Base-by-base conservation (phyloP, 2,888 invertebrate species). In the Apamea anceps region DNA sequence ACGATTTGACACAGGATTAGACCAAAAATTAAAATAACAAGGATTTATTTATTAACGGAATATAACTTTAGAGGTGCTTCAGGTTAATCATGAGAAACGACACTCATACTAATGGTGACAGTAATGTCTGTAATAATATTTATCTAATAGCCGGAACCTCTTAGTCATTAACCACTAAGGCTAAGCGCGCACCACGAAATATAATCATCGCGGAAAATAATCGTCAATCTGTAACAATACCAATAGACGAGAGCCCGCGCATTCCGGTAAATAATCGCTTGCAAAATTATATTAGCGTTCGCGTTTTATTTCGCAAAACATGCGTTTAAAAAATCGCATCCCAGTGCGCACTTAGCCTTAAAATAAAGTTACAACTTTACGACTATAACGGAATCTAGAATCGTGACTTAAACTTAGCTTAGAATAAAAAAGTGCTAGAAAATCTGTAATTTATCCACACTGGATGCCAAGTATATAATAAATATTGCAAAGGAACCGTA, bases 321-420 rank as follows among this genome's bases (percentile, higher is more conserved):
- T 54, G 54, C 54, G 25, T 18, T 54, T 0, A 54, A 25, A 54
- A 54, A 25, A 25, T 3, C 54, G 21, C 8, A 25, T 10, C 54
- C 3, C 54, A 54, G 54, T 54, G 25, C 0, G 54, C 21, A 25
- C 54, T 54, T 54, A 25, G 21, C 25, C 13, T 25, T 77, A 42
- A 77, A 54, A 21, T n/a, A 28, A 75, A 76, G 57, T 37, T 75
- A 75, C 25, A 73, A 80, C 28, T 82, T 81, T 84, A 84, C 32
- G 48, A 72, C 32, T 32, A 18, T 79, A 83, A 79, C 85, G 85
- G 71, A 67, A 62, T 51, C 28, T 62, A 66, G 15, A 67, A 65
- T 71, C 78, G 78, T 83, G 84, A 62, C 73, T 60, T 37, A 48
- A 45, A 48, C 37, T 21, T 12, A 37, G 28, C 18, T 62, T 18